phyloP scores from a whole-genome alignment of 2,888 invertebrate genomes.

The Harmothoe impar region DNA sequence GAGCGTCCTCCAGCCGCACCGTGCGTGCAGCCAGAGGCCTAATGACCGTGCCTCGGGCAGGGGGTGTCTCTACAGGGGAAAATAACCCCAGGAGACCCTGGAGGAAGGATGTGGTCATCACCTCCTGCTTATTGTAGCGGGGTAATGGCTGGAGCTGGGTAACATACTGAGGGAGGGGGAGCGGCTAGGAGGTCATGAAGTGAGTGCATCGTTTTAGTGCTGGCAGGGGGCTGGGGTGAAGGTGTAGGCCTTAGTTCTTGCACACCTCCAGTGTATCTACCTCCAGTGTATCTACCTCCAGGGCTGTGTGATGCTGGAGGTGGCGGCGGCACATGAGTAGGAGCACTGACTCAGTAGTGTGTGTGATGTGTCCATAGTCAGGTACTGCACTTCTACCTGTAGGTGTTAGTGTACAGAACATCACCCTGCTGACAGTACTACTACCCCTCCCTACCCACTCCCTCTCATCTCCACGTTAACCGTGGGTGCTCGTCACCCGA shows the following conservation, averaged over 20 bases:
- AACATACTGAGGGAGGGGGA: neutral
- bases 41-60: neutral
- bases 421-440: too few relatives aligned
- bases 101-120: neutral
- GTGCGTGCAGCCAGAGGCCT: neutral
- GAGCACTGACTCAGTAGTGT: neutral
- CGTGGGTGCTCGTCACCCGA: too few relatives aligned
- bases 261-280: too few relatives aligned
- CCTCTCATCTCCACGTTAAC: neutral
- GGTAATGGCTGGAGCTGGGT: neutral
- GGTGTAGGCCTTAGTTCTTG: too few relatives aligned
- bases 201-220: neutral
- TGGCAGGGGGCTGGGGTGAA: too few relatives aligned
- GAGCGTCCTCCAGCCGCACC: neutral
- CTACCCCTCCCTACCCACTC: neutral
- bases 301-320: too few relatives aligned
- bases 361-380: neutral
- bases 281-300: too few relatives aligned
- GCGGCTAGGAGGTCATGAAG: neutral
- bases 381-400: neutral
- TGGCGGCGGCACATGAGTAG: neutral
- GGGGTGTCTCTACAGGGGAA: neutral
- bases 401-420: neutral
- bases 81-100: neutral
- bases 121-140: slow-evolving; percentile 20